Evolutionary conservation across 2,113 vertebrate species (phyloP).

Genomic region (Neofelis nebulosa): DNA sequence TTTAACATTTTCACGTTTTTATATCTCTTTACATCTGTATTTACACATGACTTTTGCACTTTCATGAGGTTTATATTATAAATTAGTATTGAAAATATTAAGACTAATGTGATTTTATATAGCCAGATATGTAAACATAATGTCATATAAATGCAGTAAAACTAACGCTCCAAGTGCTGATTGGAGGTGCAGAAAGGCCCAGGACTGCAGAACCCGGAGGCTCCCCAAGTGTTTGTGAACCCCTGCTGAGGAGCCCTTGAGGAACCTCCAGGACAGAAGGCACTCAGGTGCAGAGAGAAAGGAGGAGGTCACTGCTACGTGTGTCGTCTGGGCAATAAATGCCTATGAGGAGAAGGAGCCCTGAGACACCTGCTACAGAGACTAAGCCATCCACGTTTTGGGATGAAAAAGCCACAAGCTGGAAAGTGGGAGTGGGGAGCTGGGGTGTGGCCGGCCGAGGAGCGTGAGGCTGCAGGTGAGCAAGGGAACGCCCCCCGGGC

Average conservation of each 20-base stretch:
- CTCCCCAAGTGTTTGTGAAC: rapidly evolving
- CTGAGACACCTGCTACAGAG: not conserved
- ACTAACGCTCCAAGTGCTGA: not conserved
- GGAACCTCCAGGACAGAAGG: too few species aligned
- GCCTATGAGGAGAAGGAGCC: not conserved
- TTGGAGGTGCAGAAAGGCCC: not conserved
- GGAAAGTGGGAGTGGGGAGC: rapidly evolving
- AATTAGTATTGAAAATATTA: not conserved
- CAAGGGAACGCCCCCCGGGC: not conserved
- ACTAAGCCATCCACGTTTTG: not conserved
- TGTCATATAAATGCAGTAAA: not conserved
- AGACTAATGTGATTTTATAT: not conserved
- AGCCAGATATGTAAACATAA: not conserved
- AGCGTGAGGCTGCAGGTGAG: not conserved
- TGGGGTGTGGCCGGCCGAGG: not conserved
- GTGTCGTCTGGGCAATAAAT: not conserved
- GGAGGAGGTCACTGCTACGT: too few species aligned
- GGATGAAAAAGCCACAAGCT: not conserved
- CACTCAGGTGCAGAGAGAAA: not conserved
- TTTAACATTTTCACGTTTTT: not conserved
- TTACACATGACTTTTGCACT: not conserved
- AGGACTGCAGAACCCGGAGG: not conserved
- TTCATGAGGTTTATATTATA: not conserved
- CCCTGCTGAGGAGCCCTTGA: not conserved
- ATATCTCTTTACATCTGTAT: not conserved